A percentile compares a stretch with the other conserved stretches of the same genome.
Conservation (phyloP, 2,888 invertebrate genomes). For the Tinea pellionella region DNA sequence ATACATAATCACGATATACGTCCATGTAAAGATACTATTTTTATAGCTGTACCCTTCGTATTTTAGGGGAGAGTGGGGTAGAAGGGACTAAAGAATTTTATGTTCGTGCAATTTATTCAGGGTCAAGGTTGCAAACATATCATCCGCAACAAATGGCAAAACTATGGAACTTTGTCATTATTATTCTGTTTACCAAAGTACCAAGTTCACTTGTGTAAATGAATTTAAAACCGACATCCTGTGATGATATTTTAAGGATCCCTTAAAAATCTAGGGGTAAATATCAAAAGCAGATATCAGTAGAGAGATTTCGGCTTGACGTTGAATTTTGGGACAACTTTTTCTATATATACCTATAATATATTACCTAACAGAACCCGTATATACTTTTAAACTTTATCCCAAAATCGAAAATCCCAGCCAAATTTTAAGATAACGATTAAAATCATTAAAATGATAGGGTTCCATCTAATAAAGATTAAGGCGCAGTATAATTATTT, state of each 20-base stretch:
- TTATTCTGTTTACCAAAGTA: background rate
- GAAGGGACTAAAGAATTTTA: background rate
- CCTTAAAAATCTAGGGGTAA: no score
- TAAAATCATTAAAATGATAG: background rate
- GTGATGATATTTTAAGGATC: no score
- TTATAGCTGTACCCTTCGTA: background rate
- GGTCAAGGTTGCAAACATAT: constrained; percentile 3
- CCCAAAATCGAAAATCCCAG: no score
- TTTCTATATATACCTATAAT: no score
- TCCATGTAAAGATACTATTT: background rate
- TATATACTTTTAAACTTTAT: no score
- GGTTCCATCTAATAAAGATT: background rate
- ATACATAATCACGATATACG: background rate
- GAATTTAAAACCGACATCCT: no score
- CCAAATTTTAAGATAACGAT: no score
- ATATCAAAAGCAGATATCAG: no score
- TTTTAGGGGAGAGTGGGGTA: background rate
- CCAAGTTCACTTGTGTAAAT: no score
- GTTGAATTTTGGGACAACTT: no score
- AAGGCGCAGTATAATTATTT: background rate
- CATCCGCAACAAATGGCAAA: background rate
- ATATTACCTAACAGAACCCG: no score
- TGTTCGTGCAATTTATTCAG: constrained; percentile 5
- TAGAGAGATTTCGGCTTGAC: no score
- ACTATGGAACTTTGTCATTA: background rate